Percentiles rank a stretch among this genome's conserved stretches.
These are phyloP conservation scores for Cataglyphis rosenhaueri DNA, from an alignment of 2,888 invertebrate species.

Conservation along the genomic window DNA sequence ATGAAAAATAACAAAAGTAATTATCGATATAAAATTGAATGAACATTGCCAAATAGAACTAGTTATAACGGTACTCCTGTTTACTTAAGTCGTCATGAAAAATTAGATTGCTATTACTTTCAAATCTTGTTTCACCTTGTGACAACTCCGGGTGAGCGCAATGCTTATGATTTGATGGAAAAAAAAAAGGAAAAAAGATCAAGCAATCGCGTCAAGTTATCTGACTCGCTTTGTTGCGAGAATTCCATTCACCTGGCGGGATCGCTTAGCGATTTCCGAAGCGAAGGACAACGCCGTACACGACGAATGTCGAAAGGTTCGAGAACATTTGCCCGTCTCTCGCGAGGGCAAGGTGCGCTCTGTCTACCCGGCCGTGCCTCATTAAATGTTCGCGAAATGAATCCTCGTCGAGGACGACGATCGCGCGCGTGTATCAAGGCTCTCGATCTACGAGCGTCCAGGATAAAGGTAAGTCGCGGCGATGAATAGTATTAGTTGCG, in stretches of 20 bases:
- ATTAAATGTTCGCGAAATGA: conserved; percentile 70
- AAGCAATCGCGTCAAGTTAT: conserved; percentile 60
- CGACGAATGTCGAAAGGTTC: conserved; percentile 71
- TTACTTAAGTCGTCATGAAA: conserved; percentile 29
- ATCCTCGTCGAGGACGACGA: conserved; percentile 68
- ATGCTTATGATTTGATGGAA: conserved; percentile 11
- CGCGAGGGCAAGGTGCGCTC: conserved; percentile 59
- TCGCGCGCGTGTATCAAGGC: conserved; percentile 32
- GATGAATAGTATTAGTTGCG: conserved; percentile 38
- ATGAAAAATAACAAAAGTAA: not conserved
- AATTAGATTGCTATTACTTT: conserved; percentile 45
- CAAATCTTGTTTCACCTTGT: conserved; percentile 28
- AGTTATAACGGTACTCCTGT: not conserved
- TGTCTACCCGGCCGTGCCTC: conserved; percentile 66
- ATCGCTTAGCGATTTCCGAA: conserved; percentile 67
- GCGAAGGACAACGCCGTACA: conserved; percentile 67
- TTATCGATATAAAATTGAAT: not conserved
- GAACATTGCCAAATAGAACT: not conserved
- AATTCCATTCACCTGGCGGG: conserved; percentile 72
- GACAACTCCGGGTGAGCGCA: not conserved
- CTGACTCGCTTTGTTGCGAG: conserved; percentile 72
- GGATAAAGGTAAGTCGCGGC: conserved; percentile 32
- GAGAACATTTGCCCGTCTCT: conserved; percentile 66
- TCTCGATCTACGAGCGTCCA: conserved; percentile 13
- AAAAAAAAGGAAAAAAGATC: conserved; percentile 4